These are phyloP conservation scores for Montifringilla adamsi DNA, from an alignment of 2,113 vertebrate species.

Conservation along the genomic window DNA sequence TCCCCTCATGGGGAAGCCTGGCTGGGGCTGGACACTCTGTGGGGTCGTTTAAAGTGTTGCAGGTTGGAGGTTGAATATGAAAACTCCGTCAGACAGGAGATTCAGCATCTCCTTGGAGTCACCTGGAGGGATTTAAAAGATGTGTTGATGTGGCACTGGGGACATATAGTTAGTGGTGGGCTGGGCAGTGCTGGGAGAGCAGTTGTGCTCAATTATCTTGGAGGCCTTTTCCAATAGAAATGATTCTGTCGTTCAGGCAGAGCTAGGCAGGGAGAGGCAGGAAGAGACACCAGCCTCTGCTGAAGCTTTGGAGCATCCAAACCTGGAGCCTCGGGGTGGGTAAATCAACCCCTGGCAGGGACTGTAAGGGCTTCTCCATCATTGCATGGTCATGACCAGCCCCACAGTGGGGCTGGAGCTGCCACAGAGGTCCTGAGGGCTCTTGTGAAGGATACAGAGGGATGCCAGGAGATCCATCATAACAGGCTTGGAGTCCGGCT, in stretches of 20 bases:
- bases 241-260: neutral
- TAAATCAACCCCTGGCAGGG: neutral
- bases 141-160: no score
- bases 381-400: neutral
- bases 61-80: neutral
- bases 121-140: neutral
- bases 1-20: neutral
- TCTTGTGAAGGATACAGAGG: neutral
- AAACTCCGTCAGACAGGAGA: neutral
- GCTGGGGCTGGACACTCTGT: fast-evolving
- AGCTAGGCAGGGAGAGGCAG: neutral
- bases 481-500: neutral
- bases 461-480: neutral
- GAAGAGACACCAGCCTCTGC: neutral
- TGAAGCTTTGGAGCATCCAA: neutral
- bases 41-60: neutral
- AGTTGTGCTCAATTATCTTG: no score
- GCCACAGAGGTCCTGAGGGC: neutral
- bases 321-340: fast-evolving
- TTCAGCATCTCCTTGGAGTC: neutral
- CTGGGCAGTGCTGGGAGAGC: neutral
- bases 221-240: neutral
- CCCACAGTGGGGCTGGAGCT: no score
- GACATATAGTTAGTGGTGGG: no score
- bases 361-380: fast-evolving